Evolutionary conservation across 2,113 vertebrate species (phyloP).

Genomic region (Amblyornis subalaris): DNA sequence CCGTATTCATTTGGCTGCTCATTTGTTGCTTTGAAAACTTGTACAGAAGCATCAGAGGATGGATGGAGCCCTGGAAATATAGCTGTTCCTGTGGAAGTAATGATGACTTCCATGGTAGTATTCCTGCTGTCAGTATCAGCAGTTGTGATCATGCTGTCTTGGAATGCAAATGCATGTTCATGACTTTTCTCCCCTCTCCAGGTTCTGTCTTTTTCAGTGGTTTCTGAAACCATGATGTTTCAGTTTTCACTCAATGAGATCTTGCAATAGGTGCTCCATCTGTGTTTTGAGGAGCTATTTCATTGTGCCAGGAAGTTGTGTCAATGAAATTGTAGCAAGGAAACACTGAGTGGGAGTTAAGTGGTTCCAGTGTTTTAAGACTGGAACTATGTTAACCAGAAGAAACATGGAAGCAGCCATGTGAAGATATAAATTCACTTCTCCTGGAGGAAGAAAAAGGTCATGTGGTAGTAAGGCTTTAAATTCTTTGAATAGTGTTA

Average conservation of each 20-base stretch:
- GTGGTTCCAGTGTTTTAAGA: not conserved
- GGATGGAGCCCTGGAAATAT: not conserved
- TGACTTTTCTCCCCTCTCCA: not conserved
- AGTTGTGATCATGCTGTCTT: not conserved
- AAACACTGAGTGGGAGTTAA: not conserved
- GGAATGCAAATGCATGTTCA: not conserved
- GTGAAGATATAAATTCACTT: not conserved
- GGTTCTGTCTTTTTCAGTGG: not conserved
- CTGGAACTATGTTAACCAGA: not conserved
- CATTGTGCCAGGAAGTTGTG: not conserved
- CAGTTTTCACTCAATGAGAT: not conserved
- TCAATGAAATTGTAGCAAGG: not conserved
- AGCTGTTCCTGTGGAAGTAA: not conserved
- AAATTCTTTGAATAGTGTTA: not conserved
- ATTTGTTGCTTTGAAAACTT: not conserved
- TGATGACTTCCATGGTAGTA: not conserved
- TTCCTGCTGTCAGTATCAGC: not conserved
- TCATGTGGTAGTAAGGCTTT: not conserved
- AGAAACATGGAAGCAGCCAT: not conserved
- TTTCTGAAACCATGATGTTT: not conserved
- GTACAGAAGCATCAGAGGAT: not conserved
- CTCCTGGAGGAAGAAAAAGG: not conserved
- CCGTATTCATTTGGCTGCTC: not conserved
- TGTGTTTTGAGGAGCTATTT: not conserved
- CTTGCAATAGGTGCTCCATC: not conserved